Percentiles rank a stretch among this genome's conserved stretches.
Conservation (phyloP, 2,888 invertebrate genomes). For the Caenorhabditis sulstoni region DNA sequence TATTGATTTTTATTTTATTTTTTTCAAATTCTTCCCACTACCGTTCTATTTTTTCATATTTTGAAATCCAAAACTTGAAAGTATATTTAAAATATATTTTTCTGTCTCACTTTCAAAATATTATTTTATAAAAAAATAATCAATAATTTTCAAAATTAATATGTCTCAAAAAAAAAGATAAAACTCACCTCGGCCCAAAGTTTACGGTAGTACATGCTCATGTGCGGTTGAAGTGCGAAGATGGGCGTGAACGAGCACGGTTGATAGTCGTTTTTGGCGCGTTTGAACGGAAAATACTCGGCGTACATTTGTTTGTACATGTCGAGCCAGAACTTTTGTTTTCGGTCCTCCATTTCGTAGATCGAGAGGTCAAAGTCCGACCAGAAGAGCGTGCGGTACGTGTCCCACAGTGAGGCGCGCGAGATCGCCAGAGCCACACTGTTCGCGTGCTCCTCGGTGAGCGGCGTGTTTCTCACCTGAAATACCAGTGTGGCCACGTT, state of each 20-base stretch:
- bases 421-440: conserved; percentile 72
- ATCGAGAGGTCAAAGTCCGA: conserved; percentile 78
- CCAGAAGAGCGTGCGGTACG: conserved; percentile 79
- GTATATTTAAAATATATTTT: too few species aligned
- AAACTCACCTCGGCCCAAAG: conserved; percentile 71
- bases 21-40: too few species aligned
- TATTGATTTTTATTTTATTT: too few species aligned
- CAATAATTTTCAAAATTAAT: too few species aligned
- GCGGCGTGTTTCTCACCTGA: conserved; percentile 68
- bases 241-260: conserved; percentile 90
- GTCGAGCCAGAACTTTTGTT: conserved; percentile 89
- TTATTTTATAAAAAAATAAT: too few species aligned
- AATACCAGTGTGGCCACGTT: too few species aligned
- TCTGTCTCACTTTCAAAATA: too few species aligned
- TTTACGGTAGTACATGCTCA: conserved; percentile 79
- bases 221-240: conserved; percentile 84
- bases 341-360: conserved; percentile 78
- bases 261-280: conserved; percentile 87
- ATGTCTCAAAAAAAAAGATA: too few species aligned
- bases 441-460: conserved; percentile 72
- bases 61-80: too few species aligned
- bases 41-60: too few species aligned
- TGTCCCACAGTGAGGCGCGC: conserved; percentile 77
- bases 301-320: conserved; percentile 89
- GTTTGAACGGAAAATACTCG: conserved; percentile 87